Evolutionary conservation across 2,113 vertebrate species (phyloP), one percentile per base, ranked within the genome.

Genomic region (Salvelinus alpinus): DNA sequence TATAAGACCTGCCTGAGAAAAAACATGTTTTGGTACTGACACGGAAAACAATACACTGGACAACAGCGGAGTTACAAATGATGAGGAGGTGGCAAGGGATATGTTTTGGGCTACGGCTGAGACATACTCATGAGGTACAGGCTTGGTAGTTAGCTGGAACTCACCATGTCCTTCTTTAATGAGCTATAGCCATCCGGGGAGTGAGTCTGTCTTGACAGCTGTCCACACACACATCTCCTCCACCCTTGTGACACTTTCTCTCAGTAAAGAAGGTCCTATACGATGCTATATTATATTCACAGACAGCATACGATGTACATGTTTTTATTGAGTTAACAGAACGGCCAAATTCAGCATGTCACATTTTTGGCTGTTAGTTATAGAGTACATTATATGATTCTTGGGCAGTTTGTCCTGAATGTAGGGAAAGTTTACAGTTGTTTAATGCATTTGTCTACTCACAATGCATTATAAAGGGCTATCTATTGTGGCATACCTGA

Each of bases 201-300:
- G 84, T 72, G 80, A 86, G 86, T 85, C 88, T 71, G 79, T 82
- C 84, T 82, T 85, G 88, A 90, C 89, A 89, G 86, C 87, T 90
- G 90, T 88, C 87, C 2, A 9, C 84, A 71, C 81, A 82, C 76
- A 79, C 84, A 76, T 82, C 78, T 8, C 7, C 27, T 18, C 65
- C 16, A 11, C 31, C 29, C 29, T 38, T 68, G 29, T 38, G 29
- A 34, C 29, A 38, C 6, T 8, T 38, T 68, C 16, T 38, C 16
- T 34, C 65, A 60, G 59, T 51, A 16, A 16, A 8, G 59, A 60
- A 60, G 59, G 59, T 14, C 59, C 59, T n/a, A 22, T 60, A 22
- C 4, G 1, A 60, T 7, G 34, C 34, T 38, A 38, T 38, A 38
- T 38, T 38, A 38, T 38, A 60, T 60, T 60, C n/a, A 60, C 4